Evolutionary conservation across 2,888 invertebrate genomes (phyloP).

Genomic region (Macrophya annulata): DNA sequence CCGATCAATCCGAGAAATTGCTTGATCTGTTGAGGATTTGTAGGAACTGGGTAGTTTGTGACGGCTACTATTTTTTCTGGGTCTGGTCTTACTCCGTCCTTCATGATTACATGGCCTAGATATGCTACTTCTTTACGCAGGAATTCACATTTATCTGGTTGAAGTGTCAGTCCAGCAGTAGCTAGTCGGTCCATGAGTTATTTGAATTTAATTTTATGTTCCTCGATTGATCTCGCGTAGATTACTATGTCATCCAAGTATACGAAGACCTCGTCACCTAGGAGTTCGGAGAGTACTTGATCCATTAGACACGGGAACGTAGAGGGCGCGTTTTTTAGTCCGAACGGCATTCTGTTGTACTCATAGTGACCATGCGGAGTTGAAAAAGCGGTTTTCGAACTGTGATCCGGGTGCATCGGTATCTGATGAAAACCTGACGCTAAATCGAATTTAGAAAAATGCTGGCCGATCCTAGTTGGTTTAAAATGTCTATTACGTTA

Average conservation of each 20-base stretch:
- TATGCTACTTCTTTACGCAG: conserved; percentile 56
- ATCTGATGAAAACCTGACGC: conserved; percentile 76
- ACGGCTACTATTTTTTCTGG: conserved; percentile 63
- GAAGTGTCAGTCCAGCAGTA: conserved; percentile 58
- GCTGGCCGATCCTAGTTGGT: conserved; percentile 73
- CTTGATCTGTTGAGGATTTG: conserved; percentile 58
- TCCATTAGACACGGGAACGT: conserved; percentile 71
- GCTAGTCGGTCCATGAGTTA: conserved; percentile 64
- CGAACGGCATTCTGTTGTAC: conserved; percentile 65
- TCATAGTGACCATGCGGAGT: conserved; percentile 60
- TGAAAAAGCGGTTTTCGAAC: conserved; percentile 60
- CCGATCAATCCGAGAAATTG: conserved; percentile 65
- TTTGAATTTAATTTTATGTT: conserved; percentile 58
- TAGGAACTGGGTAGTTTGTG: conserved; percentile 61
- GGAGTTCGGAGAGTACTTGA: conserved; percentile 63
- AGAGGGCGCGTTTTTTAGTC: conserved; percentile 67
- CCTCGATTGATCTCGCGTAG: conserved; percentile 54
- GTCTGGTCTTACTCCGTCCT: conserved; percentile 63
- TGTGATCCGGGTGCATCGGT: conserved; percentile 63
- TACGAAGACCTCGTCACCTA: conserved; percentile 54
- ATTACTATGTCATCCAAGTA: conserved; percentile 58
- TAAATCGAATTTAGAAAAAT: conserved; percentile 75
- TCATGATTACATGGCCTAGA: conserved; percentile 62
- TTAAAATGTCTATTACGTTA: conserved; percentile 73
- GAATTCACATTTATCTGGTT: conserved; percentile 65